phyloP scores from a whole-genome alignment of 2,797 vertebrate species.

The Karalla daura region DNA sequence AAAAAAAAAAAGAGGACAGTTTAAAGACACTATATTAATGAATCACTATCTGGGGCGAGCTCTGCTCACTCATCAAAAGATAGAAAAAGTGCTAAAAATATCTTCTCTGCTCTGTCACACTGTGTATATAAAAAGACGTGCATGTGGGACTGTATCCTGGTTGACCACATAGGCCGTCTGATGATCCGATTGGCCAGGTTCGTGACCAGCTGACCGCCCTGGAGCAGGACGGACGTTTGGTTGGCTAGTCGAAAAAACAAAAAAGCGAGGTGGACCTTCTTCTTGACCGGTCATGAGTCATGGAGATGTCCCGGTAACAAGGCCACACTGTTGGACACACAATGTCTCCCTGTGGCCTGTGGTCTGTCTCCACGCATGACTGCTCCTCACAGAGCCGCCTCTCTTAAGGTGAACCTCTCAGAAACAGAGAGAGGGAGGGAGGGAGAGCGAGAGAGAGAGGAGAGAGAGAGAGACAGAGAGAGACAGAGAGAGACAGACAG shows the following conservation, averaged over 20 bases:
- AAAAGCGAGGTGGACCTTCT: conserved; percentile 34
- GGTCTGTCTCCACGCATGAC: conserved; percentile 59
- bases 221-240: conserved; percentile 38
- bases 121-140: conserved; percentile 33
- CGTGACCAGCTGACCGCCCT: conserved; percentile 54
- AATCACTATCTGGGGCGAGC: background rate
- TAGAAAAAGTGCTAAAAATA: conserved; percentile 2
- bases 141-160: conserved; percentile 28
- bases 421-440: too few species aligned
- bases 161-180: conserved; percentile 11
- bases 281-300: conserved; percentile 50
- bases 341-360: conserved; percentile 68
- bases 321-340: conserved; percentile 70
- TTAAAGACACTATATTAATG: conserved; percentile 12
- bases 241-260: too few species aligned
- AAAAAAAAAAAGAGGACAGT: conserved; percentile 15
- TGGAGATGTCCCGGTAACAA: conserved; percentile 68
- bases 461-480: too few species aligned
- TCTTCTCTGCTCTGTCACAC: conserved; percentile 34
- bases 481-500: too few species aligned
- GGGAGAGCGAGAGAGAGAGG: too few species aligned
- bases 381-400: conserved; percentile 54
- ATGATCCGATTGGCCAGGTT: conserved; percentile 33
- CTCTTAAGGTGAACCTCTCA: conserved; percentile 68
- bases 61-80: conserved; percentile 2